A percentile compares a stretch with the other conserved stretches of the same genome.
Conservation (phyloP, 2,888 invertebrate genomes). For the Ennomos fuscantarius region DNA sequence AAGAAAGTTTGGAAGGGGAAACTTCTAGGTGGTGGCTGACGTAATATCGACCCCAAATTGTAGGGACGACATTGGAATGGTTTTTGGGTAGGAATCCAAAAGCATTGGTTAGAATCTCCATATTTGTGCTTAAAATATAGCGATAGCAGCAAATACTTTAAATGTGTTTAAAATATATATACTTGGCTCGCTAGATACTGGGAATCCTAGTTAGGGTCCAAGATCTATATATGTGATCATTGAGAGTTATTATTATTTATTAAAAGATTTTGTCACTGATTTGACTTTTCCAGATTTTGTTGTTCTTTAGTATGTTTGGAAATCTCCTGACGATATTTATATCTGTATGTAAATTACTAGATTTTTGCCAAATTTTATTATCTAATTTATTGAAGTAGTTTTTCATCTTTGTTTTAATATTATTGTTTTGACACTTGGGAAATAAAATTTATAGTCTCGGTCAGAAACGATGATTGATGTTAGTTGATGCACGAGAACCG, state of each 20-base stretch:
- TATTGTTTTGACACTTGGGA: constrained; percentile 22
- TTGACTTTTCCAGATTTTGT: constrained; percentile 5
- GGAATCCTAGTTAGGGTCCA: too few species aligned
- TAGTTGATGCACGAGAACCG: constrained; percentile 30
- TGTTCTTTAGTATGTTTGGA: constrained; percentile 5
- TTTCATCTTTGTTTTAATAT: constrained; percentile 8
- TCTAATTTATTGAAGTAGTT: constrained; percentile 12
- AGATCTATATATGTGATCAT: too few species aligned
- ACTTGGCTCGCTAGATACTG: too few species aligned
- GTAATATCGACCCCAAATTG: constrained; percentile 43
- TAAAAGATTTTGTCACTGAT: neutral
- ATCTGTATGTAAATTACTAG: constrained; percentile 4
- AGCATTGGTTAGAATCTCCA: too few species aligned
- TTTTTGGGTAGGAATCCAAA: neutral
- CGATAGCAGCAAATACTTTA: too few species aligned
- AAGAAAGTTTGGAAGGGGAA: constrained; percentile 40
- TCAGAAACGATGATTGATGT: constrained; percentile 32
- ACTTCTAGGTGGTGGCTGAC: constrained; percentile 47
- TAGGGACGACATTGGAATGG: constrained; percentile 14
- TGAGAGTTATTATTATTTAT: neutral
- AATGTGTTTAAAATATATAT: too few species aligned
- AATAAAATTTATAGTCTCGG: constrained; percentile 24
- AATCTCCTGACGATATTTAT: constrained; percentile 16
- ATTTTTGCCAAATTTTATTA: constrained; percentile 9
- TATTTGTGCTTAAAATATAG: too few species aligned